A percentile compares a stretch with the other conserved stretches of the same genome.
These are phyloP conservation scores for Lasioglossum morio DNA, from an alignment of 2,888 invertebrate genomes.

Conservation along the genomic window DNA sequence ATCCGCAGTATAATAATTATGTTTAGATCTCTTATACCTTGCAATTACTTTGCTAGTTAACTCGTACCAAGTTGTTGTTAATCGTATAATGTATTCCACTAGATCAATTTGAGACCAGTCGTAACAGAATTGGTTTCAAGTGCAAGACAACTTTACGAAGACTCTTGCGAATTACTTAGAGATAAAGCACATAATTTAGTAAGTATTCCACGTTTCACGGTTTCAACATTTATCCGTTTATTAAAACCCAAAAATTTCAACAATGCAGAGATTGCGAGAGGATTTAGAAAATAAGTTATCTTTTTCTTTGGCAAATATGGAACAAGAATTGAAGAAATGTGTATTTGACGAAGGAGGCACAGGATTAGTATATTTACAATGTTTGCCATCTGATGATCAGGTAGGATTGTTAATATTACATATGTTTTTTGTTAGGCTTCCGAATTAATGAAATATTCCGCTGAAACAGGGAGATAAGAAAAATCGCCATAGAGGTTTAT, in stretches of 20 bases:
- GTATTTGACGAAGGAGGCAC: slow-evolving; percentile 86
- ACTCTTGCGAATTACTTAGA: slow-evolving; percentile 89
- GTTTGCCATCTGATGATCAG: slow-evolving; percentile 85
- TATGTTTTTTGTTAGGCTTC: neutral
- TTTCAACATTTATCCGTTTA: slow-evolving; percentile 16
- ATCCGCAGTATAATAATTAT: neutral
- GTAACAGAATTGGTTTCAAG: slow-evolving; percentile 91
- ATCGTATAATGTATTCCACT: slow-evolving; percentile 50
- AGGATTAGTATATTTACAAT: slow-evolving; percentile 87
- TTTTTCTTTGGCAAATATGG: slow-evolving; percentile 89
- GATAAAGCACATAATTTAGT: slow-evolving; percentile 89
- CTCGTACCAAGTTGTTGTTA: neutral
- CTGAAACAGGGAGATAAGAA: slow-evolving; percentile 80
- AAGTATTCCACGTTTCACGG: slow-evolving; percentile 62
- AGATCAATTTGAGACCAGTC: slow-evolving; percentile 89
- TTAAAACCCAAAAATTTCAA: slow-evolving; percentile 13
- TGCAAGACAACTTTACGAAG: slow-evolving; percentile 89
- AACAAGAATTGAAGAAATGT: slow-evolving; percentile 90
- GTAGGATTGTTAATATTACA: slow-evolving; percentile 60
- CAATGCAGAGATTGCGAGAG: slow-evolving; percentile 86
- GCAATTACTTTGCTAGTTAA: slow-evolving; percentile 25
- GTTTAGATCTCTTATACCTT: slow-evolving; percentile 33
- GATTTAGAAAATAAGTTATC: slow-evolving; percentile 90
- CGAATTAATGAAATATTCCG: slow-evolving; percentile 42
- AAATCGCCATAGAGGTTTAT: slow-evolving; percentile 86